These are phyloP conservation scores for Elephantulus edwardii DNA, from an alignment of 2,113 vertebrate species.

Conservation along the genomic window DNA sequence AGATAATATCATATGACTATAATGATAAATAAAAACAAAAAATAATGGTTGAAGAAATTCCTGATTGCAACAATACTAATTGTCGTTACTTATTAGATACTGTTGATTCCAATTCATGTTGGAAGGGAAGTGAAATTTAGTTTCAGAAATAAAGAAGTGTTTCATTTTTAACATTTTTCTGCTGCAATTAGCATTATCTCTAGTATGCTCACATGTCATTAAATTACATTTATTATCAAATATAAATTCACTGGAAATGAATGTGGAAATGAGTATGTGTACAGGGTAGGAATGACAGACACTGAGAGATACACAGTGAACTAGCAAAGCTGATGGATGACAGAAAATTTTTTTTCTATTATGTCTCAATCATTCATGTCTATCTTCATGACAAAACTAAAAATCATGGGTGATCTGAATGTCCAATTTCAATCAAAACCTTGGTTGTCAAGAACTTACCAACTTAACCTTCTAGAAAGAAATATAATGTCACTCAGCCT, in stretches of 20 bases:
- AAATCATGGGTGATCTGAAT: not conserved
- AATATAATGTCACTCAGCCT: conserved; percentile 20
- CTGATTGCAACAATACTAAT: not conserved
- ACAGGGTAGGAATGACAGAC: not conserved
- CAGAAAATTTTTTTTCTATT: not conserved
- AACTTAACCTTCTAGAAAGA: conserved; percentile 53
- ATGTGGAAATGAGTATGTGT: not conserved
- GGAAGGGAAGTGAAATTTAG: not conserved
- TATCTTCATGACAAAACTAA: conserved; percentile 20
- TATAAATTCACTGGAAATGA: not conserved
- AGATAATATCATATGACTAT: not conserved
- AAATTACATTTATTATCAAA: not conserved
- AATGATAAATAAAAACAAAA: conserved; percentile 19
- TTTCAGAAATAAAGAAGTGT: not conserved
- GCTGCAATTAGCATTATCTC: not conserved
- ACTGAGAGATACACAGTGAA: not conserved
- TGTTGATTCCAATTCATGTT: not conserved
- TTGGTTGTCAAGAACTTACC: conserved; percentile 22
- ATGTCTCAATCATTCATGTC: not conserved
- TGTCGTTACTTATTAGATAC: not conserved
- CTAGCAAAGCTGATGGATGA: not conserved
- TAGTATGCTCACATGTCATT: not conserved
- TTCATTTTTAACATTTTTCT: not conserved
- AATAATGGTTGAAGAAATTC: not conserved
- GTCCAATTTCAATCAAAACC: conserved; percentile 35